These are phyloP conservation scores for Drosophila nr. medialis DNA, from an alignment of 2,888 invertebrate genomes.

Conservation along the genomic window DNA sequence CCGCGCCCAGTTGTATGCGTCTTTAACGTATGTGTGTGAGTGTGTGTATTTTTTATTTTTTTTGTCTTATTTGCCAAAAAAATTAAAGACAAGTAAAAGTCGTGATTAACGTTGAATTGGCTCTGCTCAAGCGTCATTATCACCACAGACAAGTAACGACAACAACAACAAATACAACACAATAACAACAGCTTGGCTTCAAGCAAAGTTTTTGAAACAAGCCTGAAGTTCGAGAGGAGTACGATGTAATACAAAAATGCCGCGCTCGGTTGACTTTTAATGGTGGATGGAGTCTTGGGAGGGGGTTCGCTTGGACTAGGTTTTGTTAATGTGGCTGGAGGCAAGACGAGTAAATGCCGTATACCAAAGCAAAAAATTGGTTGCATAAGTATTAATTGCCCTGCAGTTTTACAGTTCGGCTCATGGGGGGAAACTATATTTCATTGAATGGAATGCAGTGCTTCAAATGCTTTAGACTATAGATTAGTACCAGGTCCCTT, in stretches of 20 bases:
- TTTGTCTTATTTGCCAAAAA: constrained; percentile 80
- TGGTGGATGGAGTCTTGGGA: constrained; percentile 68
- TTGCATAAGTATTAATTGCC: constrained; percentile 61
- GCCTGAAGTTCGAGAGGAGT: constrained; percentile 47
- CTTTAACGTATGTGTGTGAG: constrained; percentile 40
- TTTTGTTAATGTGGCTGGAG: constrained; percentile 21
- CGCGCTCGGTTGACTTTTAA: constrained; percentile 76
- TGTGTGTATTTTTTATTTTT: constrained; percentile 8
- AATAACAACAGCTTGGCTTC: constrained; percentile 25
- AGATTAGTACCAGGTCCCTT: constrained; percentile 1
- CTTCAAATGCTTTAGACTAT: neutral
- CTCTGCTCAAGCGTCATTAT: constrained; percentile 73
- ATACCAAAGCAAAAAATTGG: constrained; percentile 51
- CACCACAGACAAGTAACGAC: constrained; percentile 56
- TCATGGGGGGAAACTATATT: neutral
- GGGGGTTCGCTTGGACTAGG: constrained; percentile 18
- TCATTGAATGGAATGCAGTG: constrained; percentile 8
- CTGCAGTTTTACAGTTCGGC: constrained; percentile 26
- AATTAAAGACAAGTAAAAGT: constrained; percentile 82
- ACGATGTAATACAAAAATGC: constrained; percentile 72
- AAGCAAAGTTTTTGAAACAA: constrained; percentile 46
- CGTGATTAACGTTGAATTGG: constrained; percentile 79
- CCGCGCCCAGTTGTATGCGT: constrained; percentile 70
- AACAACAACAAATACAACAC: constrained; percentile 28
- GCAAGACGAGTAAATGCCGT: constrained; percentile 45